Percentiles rank a stretch among this genome's conserved stretches.
These are phyloP conservation scores for Metallyticus violacea DNA, from an alignment of 2,888 invertebrate genomes.

Conservation along the genomic window DNA sequence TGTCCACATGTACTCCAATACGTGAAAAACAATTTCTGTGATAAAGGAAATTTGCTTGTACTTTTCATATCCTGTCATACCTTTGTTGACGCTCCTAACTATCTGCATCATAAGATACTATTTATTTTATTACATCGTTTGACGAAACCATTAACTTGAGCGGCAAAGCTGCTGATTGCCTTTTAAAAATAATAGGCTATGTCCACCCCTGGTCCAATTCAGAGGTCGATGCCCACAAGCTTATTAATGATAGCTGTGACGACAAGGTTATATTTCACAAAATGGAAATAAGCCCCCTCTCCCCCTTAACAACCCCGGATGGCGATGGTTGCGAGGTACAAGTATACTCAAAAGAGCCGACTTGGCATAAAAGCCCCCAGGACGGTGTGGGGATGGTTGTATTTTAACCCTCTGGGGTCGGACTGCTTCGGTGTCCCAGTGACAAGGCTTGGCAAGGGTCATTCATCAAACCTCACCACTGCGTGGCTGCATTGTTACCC, in stretches of 20 bases:
- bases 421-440: background rate
- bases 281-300: background rate
- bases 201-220: background rate
- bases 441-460: background rate
- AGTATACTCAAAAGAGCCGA: background rate
- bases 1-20: no score
- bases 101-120: background rate
- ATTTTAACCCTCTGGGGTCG: background rate
- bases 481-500: background rate
- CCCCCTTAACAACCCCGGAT: background rate
- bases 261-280: slow-evolving; percentile 1
- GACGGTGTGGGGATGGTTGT: background rate
- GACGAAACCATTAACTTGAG: background rate
- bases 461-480: background rate
- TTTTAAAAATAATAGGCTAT: background rate
- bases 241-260: background rate
- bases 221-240: background rate
- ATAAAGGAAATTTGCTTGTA: no score
- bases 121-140: background rate
- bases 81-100: no score
- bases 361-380: background rate
- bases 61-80: no score
- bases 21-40: no score
- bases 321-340: background rate
- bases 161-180: background rate